Evolutionary conservation across 2,888 invertebrate species (phyloP), one percentile per base, ranked within the genome.

Genomic region (Erannis defoliaria): DNA sequence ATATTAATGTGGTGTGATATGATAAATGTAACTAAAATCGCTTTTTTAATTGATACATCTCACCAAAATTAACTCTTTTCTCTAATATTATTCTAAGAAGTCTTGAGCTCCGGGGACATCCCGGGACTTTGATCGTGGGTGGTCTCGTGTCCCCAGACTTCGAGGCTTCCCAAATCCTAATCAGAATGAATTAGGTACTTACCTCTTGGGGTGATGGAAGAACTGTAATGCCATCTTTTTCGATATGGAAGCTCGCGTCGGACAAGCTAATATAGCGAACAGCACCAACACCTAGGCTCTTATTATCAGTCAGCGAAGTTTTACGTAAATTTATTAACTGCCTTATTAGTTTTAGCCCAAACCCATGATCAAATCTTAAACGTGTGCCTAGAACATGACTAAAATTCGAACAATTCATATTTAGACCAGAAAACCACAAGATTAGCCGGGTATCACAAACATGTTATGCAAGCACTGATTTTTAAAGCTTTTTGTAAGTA

Each of bases 191-290:
- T 38, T 5, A 16, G n/a, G 9, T 12, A 33, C 86, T 85, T 79
- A 89, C 92, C 80, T 92, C 92, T 81, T 90, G 88, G 21, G 92
- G 90, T 6, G 92, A 84, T 43, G 85, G 89, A 16, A 90, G 74
- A 2, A 84, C 75, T 45, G 84, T 76, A 45, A 80, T 69, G 40
- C 80, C 82, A 81, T 90, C 86, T 66, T 88, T 89, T 38, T 83
- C 76, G 18, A 79, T 60, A 40, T 84, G 80, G 21, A 42, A 21
- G 31, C 61, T 65, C 51, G 58, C 66, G 16, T 63, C 67, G 12
- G 85, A 79, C 23, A 77, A 77, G 64, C 81, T 76, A 67, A 88
- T 76, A 64, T 67, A 68, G 40, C 83, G 78, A 57, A 67, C 66
- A 51, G 61, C 66, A 29, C 66, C 70, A 57, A 74, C 70, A 42